phyloP scores from a whole-genome alignment of 2,113 vertebrate genomes.

The Etheostoma spectabile region DNA sequence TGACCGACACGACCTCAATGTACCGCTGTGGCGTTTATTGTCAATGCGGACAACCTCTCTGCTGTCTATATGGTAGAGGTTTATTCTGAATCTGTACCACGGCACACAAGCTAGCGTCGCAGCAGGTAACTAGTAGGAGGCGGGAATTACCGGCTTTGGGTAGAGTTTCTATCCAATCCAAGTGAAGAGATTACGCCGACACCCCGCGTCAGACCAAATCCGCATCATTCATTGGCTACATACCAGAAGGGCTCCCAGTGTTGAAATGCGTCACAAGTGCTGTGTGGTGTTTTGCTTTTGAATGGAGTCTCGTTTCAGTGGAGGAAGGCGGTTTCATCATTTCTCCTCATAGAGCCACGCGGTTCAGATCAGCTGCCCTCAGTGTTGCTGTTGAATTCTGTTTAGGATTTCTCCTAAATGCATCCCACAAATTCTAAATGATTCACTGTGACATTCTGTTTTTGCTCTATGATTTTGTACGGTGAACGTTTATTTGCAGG shows the following conservation, averaged over 20 bases:
- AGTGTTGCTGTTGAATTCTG: neutral
- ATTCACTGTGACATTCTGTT: too few species aligned
- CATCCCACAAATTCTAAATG: too few species aligned
- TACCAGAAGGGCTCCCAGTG: neutral
- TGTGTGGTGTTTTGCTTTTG: slow-evolving; percentile 45
- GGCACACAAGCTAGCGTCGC: slow-evolving; percentile 2
- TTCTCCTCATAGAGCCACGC: neutral
- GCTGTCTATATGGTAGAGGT: slow-evolving; percentile 5
- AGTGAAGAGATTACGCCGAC: slow-evolving; percentile 9
- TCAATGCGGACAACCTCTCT: neutral
- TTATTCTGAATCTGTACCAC: slow-evolving; percentile 38
- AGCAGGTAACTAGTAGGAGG: slow-evolving; percentile 26
- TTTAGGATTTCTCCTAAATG: neutral
- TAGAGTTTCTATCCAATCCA: slow-evolving; percentile 56
- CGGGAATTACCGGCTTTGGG: neutral
- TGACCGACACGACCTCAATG: neutral
- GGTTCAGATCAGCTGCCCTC: neutral
- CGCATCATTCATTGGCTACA: slow-evolving; percentile 49
- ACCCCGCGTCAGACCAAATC: neutral
- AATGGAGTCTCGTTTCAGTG: neutral
- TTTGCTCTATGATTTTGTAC: too few species aligned
- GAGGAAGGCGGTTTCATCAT: too few species aligned
- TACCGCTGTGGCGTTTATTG: neutral
- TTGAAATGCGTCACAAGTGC: slow-evolving; percentile 16
- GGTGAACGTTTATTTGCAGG: too few species aligned